Conservation (phyloP, 2,113 vertebrate genomes). For the Clarias magur region DNA sequence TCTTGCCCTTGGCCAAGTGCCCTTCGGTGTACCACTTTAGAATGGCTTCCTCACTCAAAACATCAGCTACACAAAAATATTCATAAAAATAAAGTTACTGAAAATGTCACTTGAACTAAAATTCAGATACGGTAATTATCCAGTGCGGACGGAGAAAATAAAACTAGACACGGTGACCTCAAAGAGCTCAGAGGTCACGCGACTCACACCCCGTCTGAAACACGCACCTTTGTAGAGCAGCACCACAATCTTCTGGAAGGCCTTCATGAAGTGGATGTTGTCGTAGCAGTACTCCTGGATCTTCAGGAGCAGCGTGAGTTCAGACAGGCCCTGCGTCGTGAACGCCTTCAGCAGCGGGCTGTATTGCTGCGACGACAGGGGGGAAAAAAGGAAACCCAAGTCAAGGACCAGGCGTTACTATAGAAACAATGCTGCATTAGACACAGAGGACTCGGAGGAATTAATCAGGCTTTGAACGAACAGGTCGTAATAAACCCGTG, state of each 20-base stretch:
- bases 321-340: conserved; percentile 96
- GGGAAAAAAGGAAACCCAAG: not conserved
- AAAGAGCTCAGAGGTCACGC: not conserved
- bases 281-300: conserved; percentile 99
- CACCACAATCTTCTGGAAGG: conserved; percentile 99
- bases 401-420: not conserved
- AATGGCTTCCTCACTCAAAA: conserved; percentile 97
- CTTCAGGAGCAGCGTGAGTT: conserved; percentile 96
- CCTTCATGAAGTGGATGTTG: conserved; percentile 99
- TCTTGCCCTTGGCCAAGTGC: conserved; percentile 92
- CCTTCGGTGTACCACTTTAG: conserved; percentile 96
- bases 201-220: not conserved
- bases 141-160: not conserved
- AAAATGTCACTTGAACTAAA: too few relatives aligned
- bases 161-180: not conserved
- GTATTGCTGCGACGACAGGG: conserved; percentile 86
- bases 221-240: conserved; percentile 95
- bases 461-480: not conserved
- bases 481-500: not conserved
- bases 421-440: not conserved
- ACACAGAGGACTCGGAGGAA: too few relatives aligned
- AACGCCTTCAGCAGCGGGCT: conserved; percentile 98
- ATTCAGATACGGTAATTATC: not conserved
- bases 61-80: conserved; percentile 80
- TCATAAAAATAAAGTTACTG: not conserved